phyloP scores from a whole-genome alignment of 2,888 invertebrate species.

The Nesidiocoris tenuis region DNA sequence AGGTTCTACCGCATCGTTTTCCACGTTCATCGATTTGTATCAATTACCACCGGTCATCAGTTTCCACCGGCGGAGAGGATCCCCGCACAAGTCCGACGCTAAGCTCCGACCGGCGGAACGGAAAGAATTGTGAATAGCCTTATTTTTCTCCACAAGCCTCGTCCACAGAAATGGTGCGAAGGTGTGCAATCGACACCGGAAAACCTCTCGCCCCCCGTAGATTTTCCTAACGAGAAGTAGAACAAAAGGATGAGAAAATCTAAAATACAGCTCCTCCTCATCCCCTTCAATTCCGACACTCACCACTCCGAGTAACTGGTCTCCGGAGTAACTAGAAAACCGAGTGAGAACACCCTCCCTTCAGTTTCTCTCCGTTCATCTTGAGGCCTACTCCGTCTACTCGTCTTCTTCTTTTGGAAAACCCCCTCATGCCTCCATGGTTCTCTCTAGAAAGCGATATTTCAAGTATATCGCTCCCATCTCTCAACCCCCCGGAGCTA shows the following conservation, averaged over 20 bases:
- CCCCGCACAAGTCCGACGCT: too few species aligned
- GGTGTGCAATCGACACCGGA: neutral
- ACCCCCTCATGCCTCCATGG: neutral
- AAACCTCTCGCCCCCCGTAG: neutral
- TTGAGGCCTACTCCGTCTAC: neutral
- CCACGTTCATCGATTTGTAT: slow-evolving; percentile 40
- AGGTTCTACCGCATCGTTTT: neutral
- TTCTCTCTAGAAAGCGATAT: slow-evolving; percentile 14
- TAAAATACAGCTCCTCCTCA: neutral
- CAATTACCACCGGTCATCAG: slow-evolving; percentile 38
- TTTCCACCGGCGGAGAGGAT: slow-evolving; percentile 15
- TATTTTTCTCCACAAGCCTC: neutral
- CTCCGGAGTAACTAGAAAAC: neutral
- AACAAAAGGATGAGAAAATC: neutral
- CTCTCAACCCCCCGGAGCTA: slow-evolving; percentile 26
- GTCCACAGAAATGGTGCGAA: neutral
- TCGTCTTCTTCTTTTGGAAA: slow-evolving; percentile 1
- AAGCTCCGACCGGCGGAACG: too few species aligned
- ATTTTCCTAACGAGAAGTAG: neutral
- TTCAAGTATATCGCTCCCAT: slow-evolving; percentile 31
- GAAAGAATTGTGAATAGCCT: neutral
- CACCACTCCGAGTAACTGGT: neutral
- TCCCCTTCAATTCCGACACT: neutral
- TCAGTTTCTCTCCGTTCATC: neutral
- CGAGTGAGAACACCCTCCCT: neutral